Percentiles rank a stretch among this genome's conserved stretches.
Evolutionary conservation across 2,888 invertebrate genomes (phyloP).

Genomic region (Exocentrus adspersus): DNA sequence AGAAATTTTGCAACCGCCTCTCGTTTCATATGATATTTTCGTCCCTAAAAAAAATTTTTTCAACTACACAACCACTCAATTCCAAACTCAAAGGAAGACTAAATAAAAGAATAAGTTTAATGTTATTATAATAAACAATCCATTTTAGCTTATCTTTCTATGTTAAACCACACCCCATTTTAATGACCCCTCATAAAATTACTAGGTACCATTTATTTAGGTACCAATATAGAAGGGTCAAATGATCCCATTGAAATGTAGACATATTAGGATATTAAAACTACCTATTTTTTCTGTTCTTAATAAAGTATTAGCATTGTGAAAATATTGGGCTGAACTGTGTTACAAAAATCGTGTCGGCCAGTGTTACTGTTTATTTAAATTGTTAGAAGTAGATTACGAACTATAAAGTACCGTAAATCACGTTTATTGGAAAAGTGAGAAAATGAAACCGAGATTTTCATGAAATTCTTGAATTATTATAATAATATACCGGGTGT

Average conservation of each 20-base stretch:
- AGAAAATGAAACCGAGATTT: too few relatives aligned
- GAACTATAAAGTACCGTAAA: too few relatives aligned
- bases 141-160: neutral
- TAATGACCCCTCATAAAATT: neutral
- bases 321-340: constrained; percentile 2
- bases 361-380: neutral
- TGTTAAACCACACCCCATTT: neutral
- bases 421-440: too few relatives aligned
- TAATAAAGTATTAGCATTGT: constrained; percentile 4
- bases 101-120: constrained; percentile 1
- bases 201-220: too few relatives aligned
- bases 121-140: neutral
- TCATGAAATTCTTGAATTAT: too few relatives aligned
- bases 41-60: neutral
- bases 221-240: neutral
- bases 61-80: neutral
- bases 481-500: too few relatives aligned
- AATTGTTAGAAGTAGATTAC: too few relatives aligned
- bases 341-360: constrained; percentile 3
- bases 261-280: neutral
- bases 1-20: constrained; percentile 1
- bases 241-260: neutral
- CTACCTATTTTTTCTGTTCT: neutral
- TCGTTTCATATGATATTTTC: neutral
- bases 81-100: neutral